phyloP scores from a whole-genome alignment of 2,113 vertebrate genomes.

The Chaetodon trifascialis region DNA sequence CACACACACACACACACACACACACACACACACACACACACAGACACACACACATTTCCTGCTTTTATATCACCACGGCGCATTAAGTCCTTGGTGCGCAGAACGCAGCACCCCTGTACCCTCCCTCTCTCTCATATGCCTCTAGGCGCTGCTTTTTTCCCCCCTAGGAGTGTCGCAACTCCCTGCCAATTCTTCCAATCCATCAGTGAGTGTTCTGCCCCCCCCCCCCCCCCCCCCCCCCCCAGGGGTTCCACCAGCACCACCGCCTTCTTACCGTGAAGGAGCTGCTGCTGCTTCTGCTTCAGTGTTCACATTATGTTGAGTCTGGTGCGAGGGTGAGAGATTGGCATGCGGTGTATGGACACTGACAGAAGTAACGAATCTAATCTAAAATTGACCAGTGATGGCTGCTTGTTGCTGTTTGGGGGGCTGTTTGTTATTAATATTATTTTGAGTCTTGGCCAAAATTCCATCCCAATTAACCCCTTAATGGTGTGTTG shows the following conservation, averaged over 20 bases:
- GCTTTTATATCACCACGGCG: slow-evolving; percentile 19
- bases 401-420: neutral
- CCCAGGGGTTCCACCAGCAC: neutral
- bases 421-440: too few species aligned
- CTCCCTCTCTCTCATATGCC: slow-evolving; percentile 28
- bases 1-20: neutral
- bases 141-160: slow-evolving; percentile 53
- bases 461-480: too few species aligned
- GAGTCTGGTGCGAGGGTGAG: slow-evolving; percentile 1
- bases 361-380: neutral
- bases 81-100: slow-evolving; percentile 43
- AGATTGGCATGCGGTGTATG: neutral
- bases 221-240: too few species aligned
- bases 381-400: neutral
- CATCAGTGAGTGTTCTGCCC: slow-evolving; percentile 51
- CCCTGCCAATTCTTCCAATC: slow-evolving; percentile 69
- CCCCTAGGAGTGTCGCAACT: slow-evolving; percentile 70
- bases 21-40: neutral
- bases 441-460: too few species aligned
- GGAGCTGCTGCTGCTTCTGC: neutral
- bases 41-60: neutral
- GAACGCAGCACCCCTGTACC: neutral
- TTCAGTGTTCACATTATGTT: slow-evolving; percentile 6
- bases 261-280: neutral
- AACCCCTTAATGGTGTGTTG: too few species aligned